These are phyloP conservation scores for Drosophila infuscata DNA, from an alignment of 2,888 invertebrate species.

Conservation along the genomic window DNA sequence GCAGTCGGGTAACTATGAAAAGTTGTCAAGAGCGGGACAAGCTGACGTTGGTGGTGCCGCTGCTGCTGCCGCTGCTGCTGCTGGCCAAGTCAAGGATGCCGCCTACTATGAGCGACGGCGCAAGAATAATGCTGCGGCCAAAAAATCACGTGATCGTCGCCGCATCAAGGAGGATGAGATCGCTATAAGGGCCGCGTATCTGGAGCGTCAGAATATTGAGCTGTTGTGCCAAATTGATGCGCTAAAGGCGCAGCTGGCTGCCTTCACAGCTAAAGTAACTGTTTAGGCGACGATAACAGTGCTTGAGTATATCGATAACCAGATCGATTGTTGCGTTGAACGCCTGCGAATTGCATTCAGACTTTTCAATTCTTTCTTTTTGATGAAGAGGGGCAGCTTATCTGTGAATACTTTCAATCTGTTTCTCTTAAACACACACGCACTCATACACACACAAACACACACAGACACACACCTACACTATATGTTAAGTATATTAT, in stretches of 20 bases:
- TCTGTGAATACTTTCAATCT: constrained; percentile 67
- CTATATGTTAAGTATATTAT: constrained; percentile 17
- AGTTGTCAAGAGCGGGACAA: constrained; percentile 18
- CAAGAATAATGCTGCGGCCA: constrained; percentile 98
- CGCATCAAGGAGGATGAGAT: constrained; percentile 96
- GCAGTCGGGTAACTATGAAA: constrained; percentile 76
- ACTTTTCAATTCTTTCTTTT: constrained; percentile 5
- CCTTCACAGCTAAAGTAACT: constrained; percentile 72
- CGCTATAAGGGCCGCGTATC: constrained; percentile 93
- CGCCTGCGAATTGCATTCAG: constrained; percentile 60
- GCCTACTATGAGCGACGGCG: constrained; percentile 94
- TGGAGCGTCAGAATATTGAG: constrained; percentile 95
- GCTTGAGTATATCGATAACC: constrained; percentile 24
- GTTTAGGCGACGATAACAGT: constrained; percentile 38
- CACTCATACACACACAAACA: background rate
- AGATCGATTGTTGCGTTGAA: constrained; percentile 74
- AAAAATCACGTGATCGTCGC: constrained; percentile 95
- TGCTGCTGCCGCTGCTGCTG: constrained; percentile 5
- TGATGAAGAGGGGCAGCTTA: constrained; percentile 60
- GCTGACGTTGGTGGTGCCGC: constrained; percentile 3
- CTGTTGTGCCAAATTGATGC: constrained; percentile 89
- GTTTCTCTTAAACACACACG: constrained; percentile 23
- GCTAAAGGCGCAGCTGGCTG: constrained; percentile 88
- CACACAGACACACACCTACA: background rate
- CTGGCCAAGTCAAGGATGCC: constrained; percentile 88